Percentiles rank a stretch among this genome's conserved stretches.
Conservation (phyloP, 2,888 invertebrate species). For the Nephrotoma appendiculata region DNA sequence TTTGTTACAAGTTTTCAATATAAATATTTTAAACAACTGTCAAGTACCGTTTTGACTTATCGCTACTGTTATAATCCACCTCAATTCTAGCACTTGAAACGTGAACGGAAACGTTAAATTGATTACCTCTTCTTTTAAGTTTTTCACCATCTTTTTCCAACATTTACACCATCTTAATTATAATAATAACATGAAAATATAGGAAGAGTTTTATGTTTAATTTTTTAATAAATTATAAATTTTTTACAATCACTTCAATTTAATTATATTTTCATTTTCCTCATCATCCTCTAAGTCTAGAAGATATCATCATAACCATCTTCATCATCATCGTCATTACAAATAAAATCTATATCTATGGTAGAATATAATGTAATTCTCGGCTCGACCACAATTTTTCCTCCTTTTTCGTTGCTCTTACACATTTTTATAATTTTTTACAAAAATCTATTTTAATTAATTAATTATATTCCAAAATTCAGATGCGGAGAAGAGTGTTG, state of each 20-base stretch:
- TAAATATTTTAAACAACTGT: not conserved
- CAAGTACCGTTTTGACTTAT: not conserved
- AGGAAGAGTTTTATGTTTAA: not conserved
- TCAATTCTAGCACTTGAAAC: not conserved
- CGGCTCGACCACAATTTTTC: slow-evolving; percentile 7
- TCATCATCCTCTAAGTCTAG: not conserved
- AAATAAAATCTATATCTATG: not conserved
- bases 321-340: not conserved
- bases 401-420: not conserved
- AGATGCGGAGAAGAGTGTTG: not conserved
- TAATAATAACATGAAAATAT: not conserved
- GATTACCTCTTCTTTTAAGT: not conserved
- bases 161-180: not conserved
- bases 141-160: not conserved
- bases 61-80: not conserved
- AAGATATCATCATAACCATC: not conserved
- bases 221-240: not conserved
- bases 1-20: no score
- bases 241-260: not conserved
- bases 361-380: not conserved
- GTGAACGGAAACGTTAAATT: not conserved
- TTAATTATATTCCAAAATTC: slow-evolving; percentile 12
- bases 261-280: not conserved
- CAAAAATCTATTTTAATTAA: slow-evolving; percentile 12
- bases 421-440: not conserved